Percentiles rank a stretch among this genome's conserved stretches.
phyloP scores from a whole-genome alignment of 2,888 invertebrate genomes.

The Autographa gamma region DNA sequence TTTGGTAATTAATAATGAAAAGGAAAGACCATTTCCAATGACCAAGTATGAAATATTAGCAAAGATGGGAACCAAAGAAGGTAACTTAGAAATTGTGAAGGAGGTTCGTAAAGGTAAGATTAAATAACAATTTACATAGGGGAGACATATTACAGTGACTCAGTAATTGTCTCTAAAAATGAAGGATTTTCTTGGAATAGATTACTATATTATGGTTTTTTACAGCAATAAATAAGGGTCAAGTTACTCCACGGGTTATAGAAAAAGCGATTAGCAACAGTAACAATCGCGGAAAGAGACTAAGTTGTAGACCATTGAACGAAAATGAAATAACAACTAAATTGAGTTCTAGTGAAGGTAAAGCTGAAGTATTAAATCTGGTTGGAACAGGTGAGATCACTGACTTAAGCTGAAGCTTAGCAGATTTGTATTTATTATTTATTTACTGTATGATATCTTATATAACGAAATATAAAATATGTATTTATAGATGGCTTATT shows the following conservation, averaged over 20 bases:
- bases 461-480: no score
- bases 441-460: no score
- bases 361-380: conserved; percentile 29
- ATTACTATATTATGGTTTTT: background rate
- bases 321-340: conserved; percentile 31
- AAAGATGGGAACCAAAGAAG: background rate
- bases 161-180: no score
- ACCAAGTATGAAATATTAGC: conserved; percentile 1
- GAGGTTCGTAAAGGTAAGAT: conserved; percentile 9
- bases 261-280: background rate
- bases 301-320: conserved; percentile 15
- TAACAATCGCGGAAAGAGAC: background rate
- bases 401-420: no score
- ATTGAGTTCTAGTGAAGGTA: conserved; percentile 15
- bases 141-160: no score
- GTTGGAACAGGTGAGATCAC: conserved; percentile 40
- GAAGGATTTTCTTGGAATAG: no score
- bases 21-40: background rate
- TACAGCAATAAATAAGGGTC: background rate
- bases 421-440: no score
- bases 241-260: background rate
- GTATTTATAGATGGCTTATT: no score
- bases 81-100: background rate
- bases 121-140: background rate
- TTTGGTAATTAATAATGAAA: conserved; percentile 32